Percentiles rank a stretch among this genome's conserved stretches.
Evolutionary conservation across 2,797 vertebrate species (phyloP).

Genomic region (Denticeps clupeoides): DNA sequence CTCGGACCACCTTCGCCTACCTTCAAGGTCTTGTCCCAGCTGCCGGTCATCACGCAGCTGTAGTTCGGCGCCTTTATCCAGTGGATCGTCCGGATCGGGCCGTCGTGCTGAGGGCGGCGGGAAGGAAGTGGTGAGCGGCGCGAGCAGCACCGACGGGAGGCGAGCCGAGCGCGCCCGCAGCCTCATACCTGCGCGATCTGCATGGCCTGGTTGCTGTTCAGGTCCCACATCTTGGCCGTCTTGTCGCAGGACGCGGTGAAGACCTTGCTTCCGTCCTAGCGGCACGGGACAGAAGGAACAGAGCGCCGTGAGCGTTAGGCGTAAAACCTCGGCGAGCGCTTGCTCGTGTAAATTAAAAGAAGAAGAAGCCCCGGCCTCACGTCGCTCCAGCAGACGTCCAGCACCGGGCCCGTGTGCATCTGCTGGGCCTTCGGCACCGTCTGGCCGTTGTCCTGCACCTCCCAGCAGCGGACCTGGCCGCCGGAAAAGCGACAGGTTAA

Average conservation of each 20-base stretch:
- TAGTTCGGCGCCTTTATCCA: conserved; percentile 99
- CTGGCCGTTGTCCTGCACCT: conserved; percentile 95
- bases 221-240: conserved; percentile 99
- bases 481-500: background rate
- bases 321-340: no score
- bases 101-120: conserved; percentile 72
- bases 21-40: conserved; percentile 98
- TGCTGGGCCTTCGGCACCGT: conserved; percentile 98
- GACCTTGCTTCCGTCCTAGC: conserved; percentile 97
- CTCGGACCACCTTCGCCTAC: conserved; percentile 57
- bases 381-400: conserved; percentile 94
- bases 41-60: conserved; percentile 93
- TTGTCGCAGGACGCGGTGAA: conserved; percentile 98
- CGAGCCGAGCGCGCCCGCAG: background rate
- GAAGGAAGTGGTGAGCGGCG: no score
- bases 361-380: no score
- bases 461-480: conserved; percentile 93
- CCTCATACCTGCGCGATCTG: conserved; percentile 86
- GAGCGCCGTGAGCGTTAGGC: no score
- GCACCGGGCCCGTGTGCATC: conserved; percentile 92
- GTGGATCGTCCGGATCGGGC: conserved; percentile 88
- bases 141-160: background rate
- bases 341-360: no score
- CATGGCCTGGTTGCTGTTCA: conserved; percentile 95
- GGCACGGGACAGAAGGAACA: no score